phyloP scores from a whole-genome alignment of 2,797 vertebrate genomes.

The Cuniculus paca region DNA sequence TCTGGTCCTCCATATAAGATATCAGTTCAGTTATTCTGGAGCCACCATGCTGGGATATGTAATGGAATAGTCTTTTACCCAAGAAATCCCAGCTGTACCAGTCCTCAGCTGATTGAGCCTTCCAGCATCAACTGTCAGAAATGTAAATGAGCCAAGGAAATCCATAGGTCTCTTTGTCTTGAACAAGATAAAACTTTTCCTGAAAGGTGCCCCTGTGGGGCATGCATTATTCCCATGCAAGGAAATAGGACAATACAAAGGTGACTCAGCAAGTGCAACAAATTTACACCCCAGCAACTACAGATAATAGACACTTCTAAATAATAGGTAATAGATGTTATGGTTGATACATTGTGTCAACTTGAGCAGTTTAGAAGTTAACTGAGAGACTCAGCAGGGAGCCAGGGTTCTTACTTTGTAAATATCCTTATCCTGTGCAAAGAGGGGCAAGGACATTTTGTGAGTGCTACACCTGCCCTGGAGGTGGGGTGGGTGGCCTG shows the following conservation, averaged over 20 bases:
- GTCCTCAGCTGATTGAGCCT: neutral
- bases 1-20: neutral
- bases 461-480: too few species aligned
- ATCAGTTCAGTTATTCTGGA: neutral
- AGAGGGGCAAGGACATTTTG: too few species aligned
- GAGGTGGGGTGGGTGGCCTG: too few species aligned
- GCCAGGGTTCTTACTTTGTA: too few species aligned
- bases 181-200: neutral
- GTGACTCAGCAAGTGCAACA: neutral
- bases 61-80: neutral
- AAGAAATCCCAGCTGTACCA: neutral
- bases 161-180: neutral
- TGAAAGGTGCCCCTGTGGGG: neutral
- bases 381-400: too few species aligned
- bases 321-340: neutral
- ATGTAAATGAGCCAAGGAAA: conserved; percentile 5
- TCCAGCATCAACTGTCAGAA: neutral
- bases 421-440: too few species aligned
- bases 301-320: neutral
- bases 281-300: neutral
- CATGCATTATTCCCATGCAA: neutral
- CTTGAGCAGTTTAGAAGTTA: too few species aligned
- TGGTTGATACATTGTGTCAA: too few species aligned
- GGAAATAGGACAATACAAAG: neutral
- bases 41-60: neutral